A percentile compares a stretch with the other conserved stretches of the same genome.
Conservation (phyloP, 2,113 vertebrate genomes). For the Etia nguti region DNA sequence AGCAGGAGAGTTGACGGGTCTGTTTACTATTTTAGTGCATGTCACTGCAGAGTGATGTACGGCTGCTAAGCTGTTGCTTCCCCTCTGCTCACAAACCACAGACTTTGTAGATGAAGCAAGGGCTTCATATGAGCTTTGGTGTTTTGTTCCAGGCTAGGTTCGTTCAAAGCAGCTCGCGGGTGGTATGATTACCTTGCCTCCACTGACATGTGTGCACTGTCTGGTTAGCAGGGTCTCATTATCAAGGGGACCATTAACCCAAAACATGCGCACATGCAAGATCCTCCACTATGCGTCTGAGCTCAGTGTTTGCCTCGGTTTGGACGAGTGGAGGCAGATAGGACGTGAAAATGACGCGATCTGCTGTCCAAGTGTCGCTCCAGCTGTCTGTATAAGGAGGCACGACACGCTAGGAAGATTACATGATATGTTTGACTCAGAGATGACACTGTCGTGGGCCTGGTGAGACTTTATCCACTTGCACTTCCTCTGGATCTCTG, state of each 20-base stretch:
- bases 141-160: not conserved
- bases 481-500: not conserved
- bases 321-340: not conserved
- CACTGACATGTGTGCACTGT: not conserved
- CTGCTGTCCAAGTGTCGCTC: not conserved
- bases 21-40: not conserved
- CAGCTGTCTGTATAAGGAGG: not conserved
- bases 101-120: conserved; percentile 21
- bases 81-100: conserved; percentile 16
- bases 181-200: not conserved
- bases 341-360: not conserved
- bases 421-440: conserved; percentile 1
- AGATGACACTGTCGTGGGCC: not conserved
- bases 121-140: not conserved
- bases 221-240: conserved; percentile 5
- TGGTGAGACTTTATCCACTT: not conserved
- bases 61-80: conserved; percentile 10
- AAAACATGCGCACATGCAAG: not conserved
- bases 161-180: not conserved
- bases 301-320: not conserved
- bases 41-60: not conserved
- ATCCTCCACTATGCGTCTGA: not conserved
- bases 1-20: not conserved
- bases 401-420: not conserved
- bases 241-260: not conserved